Evolutionary conservation across 2,888 invertebrate species (phyloP), one percentile per base, ranked within the genome.

Genomic region (Drosophila putrida): DNA sequence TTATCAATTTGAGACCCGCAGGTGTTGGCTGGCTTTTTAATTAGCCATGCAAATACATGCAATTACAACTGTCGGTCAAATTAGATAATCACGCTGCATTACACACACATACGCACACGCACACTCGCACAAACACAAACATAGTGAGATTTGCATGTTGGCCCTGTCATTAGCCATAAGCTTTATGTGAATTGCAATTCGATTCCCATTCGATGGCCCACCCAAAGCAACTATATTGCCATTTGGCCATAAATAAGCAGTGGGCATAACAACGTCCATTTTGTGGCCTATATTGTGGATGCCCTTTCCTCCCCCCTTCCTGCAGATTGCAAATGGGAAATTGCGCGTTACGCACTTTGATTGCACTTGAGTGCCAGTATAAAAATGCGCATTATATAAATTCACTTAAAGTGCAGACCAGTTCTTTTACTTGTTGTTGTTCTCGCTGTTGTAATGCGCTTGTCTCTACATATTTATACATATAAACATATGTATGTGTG

Each of bases 321-420:
- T 20, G 20, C 39, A 11, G 5, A 10, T 20, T 47, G 43, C 71
- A 71, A 53, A 61, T 75, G 77, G 72, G 66, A 83, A 88, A 78
- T 76, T 75, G 69, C 73, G 78, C 81, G 88, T 88, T 78, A 78
- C 83, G 73, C 80, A 86, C 67, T 88, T 88, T 83, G 83, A 88
- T 87, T 85, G 87, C 77, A 75, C 74, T 84, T 83, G 86, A 88
- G 84, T 76, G 82, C 58, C 75, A 68, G 84, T 70, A 82, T 88
- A 80, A 88, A 83, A 88, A 72, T 68, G 61, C 54, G 67, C 76
- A 86, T 84, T 86, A 86, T 78, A 84, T 80, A 83, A 83, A 83
- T 86, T 79, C 60, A 41, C 68, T 79, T 72, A 41, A 88, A 88
- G 71, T 79, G 88, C 80, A 64, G 76, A 61, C 71, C 73, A 71